Evolutionary conservation across 2,797 vertebrate genomes (phyloP), one percentile per base, ranked within the genome.

Genomic region (Cynopterus sphinx): DNA sequence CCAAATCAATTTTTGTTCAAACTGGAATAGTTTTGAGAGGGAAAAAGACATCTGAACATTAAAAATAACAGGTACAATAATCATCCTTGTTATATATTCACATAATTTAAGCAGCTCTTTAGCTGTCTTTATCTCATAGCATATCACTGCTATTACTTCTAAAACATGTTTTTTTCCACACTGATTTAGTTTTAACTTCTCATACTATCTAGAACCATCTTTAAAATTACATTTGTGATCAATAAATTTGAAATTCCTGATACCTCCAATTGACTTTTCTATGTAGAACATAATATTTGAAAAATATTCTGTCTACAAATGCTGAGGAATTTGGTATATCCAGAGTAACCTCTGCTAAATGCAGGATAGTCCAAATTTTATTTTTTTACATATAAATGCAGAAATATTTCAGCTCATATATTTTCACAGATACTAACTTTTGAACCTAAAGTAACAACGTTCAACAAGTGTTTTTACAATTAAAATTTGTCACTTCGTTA

Each of bases 1-100:
- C 77, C 53, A 53, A 77, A 61, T 59, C 33, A 88, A 88, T 26
- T 88, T 92, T 83, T 93, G 70, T n/a, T 92, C 13, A 55, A 36
- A 61, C 8, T 31, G 49, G n/a, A 6, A 87, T 31, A 31, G 65
- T 26, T 88, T 70, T 87, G 49, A 82, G 28, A 53, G 83, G 43
- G 7, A 86, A 74, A 86, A 70, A 31, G 28, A 3, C 16, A 67
- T 2, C 24, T 41, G 22, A 81, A 21, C 33, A 49, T 46, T 59
- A 77, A 92, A 67, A 75, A 73, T 33, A 65, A 53, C 4, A 31
- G 28, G 10, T 11, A 36, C 10, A 55, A 36, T 67, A 65, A 71
- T 71, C 39, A 22, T 43, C 31, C 31, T 67, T 87, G 26, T 49
- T n/a, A 41, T n/a, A 41, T 51, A 51, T 5, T 93, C 46, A 33